Evolutionary conservation across 2,113 vertebrate species (phyloP), one percentile per base, ranked within the genome.

Genomic region (Taxidea taxus): DNA sequence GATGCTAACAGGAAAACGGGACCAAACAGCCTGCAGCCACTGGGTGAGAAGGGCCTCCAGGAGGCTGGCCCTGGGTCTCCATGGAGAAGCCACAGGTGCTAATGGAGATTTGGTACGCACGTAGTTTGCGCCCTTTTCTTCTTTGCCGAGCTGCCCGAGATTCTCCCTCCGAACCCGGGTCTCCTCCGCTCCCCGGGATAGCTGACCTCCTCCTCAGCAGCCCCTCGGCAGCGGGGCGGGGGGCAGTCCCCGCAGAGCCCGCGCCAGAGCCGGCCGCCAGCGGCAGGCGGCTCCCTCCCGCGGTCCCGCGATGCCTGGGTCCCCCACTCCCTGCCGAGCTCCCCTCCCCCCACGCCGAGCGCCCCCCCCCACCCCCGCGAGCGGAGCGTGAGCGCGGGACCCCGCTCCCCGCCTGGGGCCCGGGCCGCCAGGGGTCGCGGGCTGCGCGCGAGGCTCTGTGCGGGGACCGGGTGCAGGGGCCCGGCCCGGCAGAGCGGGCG

Each of bases 71-170:
- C 88, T 60, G 88, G 74, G 93, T 97, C 75, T 78, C 95, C 97
- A 92, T 49, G 94, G 94, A 95, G 97, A 97, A 98, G 97, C 98
- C 98, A 98, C 98, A 98, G 98, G 98, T 98, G 97, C 92, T 96
- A 95, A 95, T 75, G 94, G 97, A 91, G 90, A 94, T 49, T 68
- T 82, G 95, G 58, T 83, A 84, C 78, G 3, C 56, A 49, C 14
- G 86, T 58, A 93, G 93, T 90, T 80, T 27, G 77, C 42, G 89
- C 70, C 54, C 68, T 93, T 75, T 37, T 66, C 64, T 82, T 66
- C 68, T 39, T 39, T 39, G 75, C 25, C 15, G 14, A 31, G 42
- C 56, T 27, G 62, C 86, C 62, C 1, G 47, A 74, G 54, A 60
- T 27, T 81, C 77, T 68, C 85, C 77, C 81, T 87, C 62, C 85